Base-by-base conservation (phyloP, 2,888 invertebrate genomes). In the Zaprionus obscuricornis region DNA sequence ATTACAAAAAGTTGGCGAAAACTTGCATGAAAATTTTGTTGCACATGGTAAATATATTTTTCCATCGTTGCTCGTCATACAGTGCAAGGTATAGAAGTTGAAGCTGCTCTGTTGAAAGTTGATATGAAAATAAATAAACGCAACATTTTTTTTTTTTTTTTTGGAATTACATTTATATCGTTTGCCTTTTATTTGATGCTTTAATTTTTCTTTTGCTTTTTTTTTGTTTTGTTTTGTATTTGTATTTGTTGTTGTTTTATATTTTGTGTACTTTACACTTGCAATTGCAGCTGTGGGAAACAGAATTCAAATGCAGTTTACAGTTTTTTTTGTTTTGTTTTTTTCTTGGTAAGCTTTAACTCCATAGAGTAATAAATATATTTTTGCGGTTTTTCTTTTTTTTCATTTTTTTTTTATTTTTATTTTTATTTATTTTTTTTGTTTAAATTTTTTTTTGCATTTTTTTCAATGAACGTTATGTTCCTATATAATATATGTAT, bases 151-250 rank as follows among this genome's bases (percentile, higher is more conserved):
- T 16, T 11, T 14, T 45, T 37, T n/a, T 16, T n/a, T 10, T 20
- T 18, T 29, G 17, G 22, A 42, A 46, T 50, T 84, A 84, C 84
- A 77, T 70, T 81, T 65, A 77, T 84, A 81, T 56, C 58, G 47
- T 73, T 62, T 81, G 81, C 81, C 73, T 62, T 77, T 77, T 81
- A 84, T 84, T 77, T 69, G 34, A 84, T 81, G 77, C 58, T 58
- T 70, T 64, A 69, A 73, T 55, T 73, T 69, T 40, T 69, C 45
- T 49, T 49, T 54, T 29, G 7, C 45, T 54, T 51, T 40, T 46
- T 39, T 45, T 56, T 29, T 5, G 24, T 49, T 26, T 57, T 47
- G n/a, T 65, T 26, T 16, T 64, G 26, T 64, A 31, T 37, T 37
- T 37, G 10, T 18, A 14, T 34, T 11, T 4, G 7, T 16, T 17